Evolutionary conservation across 1,140 invertebrate species (phyloP).

Genomic region (Ditylenchus dipsaci): DNA sequence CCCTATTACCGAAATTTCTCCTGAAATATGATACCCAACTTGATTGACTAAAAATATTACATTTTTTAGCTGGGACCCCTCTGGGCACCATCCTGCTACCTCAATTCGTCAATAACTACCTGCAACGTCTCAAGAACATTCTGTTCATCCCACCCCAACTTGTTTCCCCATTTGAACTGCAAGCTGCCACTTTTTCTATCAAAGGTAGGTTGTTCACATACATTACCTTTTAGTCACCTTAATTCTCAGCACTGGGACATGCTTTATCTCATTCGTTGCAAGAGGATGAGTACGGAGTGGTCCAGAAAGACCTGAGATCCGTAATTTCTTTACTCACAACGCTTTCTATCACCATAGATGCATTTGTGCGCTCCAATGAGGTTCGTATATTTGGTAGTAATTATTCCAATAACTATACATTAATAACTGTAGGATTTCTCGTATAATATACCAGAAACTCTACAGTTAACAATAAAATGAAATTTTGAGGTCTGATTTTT

Average conservation of each 20-base stretch:
- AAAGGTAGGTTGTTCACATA: neutral
- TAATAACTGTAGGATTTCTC: too few relatives aligned
- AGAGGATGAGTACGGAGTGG: slow-evolving; percentile 26
- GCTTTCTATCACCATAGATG: slow-evolving; percentile 27
- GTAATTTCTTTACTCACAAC: slow-evolving; percentile 16
- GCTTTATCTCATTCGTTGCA: slow-evolving; percentile 11
- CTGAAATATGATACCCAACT: too few relatives aligned
- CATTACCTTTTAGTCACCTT: neutral
- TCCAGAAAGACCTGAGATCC: slow-evolving; percentile 19
- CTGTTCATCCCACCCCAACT: neutral
- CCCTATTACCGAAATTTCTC: too few relatives aligned
- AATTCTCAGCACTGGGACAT: slow-evolving; percentile 8
- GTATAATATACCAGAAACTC: too few relatives aligned
- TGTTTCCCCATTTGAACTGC: neutral
- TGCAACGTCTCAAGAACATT: neutral
- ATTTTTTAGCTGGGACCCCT: neutral
- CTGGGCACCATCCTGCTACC: neutral
- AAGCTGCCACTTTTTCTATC: neutral
- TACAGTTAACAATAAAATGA: neutral
- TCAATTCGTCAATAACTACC: neutral
- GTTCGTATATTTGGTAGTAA: neutral
- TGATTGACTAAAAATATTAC: neutral
- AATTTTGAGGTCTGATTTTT: neutral
- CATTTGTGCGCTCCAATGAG: slow-evolving; percentile 17
- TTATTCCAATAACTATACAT: neutral